Percentiles rank a stretch among this genome's conserved stretches.
Conservation (phyloP, 1,140 invertebrate species). For the Zaprionus tsacasi region DNA sequence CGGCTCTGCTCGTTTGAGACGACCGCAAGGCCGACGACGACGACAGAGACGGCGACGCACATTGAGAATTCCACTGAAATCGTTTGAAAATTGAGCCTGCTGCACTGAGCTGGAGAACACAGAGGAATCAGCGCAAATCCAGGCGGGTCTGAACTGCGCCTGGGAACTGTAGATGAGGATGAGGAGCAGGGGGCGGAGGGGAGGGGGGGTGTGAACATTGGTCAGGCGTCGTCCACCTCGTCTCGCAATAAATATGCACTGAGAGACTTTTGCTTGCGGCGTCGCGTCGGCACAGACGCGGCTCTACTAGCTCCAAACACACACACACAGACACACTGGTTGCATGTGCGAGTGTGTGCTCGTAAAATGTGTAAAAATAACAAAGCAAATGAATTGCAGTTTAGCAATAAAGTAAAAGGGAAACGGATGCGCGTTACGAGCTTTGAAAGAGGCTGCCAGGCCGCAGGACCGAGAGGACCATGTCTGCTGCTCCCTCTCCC, state of each 20-base stretch:
- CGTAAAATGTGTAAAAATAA: conserved; percentile 78
- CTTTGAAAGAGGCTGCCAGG: conserved; percentile 36
- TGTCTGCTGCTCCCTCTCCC: neutral
- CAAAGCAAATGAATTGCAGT: conserved; percentile 74
- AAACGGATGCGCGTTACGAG: conserved; percentile 64
- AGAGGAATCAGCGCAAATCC: neutral
- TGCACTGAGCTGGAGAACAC: conserved; percentile 22
- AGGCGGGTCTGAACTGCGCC: neutral
- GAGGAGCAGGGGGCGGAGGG: neutral
- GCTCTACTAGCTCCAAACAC: neutral
- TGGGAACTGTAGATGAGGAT: too few species aligned
- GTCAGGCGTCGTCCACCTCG: conserved; percentile 56
- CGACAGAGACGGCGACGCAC: conserved; percentile 2
- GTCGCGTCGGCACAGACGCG: conserved; percentile 12
- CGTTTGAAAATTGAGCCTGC: conserved; percentile 76
- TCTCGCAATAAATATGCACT: conserved; percentile 75
- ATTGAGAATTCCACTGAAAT: conserved; percentile 78
- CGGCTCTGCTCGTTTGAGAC: conserved; percentile 17
- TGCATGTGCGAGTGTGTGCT: conserved; percentile 2
- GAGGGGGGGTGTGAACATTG: conserved; percentile 4
- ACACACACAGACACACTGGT: neutral
- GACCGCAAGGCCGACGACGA: neutral
- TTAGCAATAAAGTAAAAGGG: conserved; percentile 57
- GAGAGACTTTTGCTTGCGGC: conserved; percentile 44
- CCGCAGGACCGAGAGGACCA: conserved; percentile 28